A percentile compares a stretch with the other conserved stretches of the same genome.
Conservation (phyloP, 2,797 vertebrate genomes). For the Falco columbarius region DNA sequence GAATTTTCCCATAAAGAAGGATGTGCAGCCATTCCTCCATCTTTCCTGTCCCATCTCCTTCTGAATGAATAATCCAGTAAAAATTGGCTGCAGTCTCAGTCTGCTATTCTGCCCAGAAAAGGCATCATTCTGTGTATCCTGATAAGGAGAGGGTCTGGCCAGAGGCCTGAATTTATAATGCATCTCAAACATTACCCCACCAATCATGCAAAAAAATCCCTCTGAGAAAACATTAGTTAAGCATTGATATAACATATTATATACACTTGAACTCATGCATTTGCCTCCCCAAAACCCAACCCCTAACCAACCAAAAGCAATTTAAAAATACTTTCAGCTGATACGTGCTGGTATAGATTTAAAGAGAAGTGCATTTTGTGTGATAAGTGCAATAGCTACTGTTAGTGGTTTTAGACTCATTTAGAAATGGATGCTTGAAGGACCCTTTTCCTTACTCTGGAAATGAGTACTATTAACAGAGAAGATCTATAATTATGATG, state of each 20-base stretch:
- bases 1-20: not conserved
- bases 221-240: not conserved
- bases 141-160: not conserved
- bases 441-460: not conserved
- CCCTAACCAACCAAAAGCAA: not conserved
- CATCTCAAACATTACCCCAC: not conserved
- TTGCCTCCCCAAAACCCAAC: not conserved
- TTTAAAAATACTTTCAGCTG: not conserved
- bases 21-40: constrained; percentile 8
- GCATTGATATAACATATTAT: not conserved
- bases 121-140: not conserved
- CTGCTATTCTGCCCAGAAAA: constrained; percentile 1
- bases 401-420: not conserved
- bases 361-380: not conserved
- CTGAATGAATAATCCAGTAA: constrained; percentile 1
- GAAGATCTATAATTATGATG: not conserved
- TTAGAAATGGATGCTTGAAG: not conserved
- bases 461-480: not conserved
- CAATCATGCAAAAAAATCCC: not conserved
- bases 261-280: not conserved
- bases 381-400: not conserved
- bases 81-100: not conserved
- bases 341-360: not conserved
- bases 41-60: not conserved
- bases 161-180: not conserved